phyloP scores from a whole-genome alignment of 1,140 invertebrate genomes.

The Conus ventricosus region DNA sequence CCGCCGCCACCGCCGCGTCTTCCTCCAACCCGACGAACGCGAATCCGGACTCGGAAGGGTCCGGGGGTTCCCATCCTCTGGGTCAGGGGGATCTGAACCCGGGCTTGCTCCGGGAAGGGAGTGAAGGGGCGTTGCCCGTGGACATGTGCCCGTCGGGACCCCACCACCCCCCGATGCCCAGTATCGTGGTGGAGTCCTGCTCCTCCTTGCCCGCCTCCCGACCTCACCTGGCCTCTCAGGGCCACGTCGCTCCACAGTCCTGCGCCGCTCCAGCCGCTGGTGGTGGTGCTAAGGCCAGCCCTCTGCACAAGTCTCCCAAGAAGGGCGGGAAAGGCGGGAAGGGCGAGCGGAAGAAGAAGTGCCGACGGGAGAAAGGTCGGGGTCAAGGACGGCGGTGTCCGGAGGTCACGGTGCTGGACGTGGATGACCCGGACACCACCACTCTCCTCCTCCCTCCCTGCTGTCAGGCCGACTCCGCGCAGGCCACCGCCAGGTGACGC shows the following conservation, averaged over 20 bases:
- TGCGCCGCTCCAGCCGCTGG: not conserved
- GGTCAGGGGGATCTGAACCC: not conserved
- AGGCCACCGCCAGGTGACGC: not conserved
- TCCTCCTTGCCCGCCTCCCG: not conserved
- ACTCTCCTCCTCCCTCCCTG: not conserved
- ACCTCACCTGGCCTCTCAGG: not conserved
- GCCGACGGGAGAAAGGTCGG: not conserved
- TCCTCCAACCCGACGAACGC: no score
- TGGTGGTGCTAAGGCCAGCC: not conserved
- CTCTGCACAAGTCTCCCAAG: not conserved
- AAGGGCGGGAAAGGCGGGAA: not conserved
- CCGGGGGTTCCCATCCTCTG: not conserved
- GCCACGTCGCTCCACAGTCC: not conserved
- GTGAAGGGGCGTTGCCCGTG: not conserved
- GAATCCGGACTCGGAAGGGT: not conserved
- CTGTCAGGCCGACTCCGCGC: slow-evolving; percentile 8
- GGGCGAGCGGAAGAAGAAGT: not conserved
- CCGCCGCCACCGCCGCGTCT: not conserved
- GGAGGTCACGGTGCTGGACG: slow-evolving; percentile 29
- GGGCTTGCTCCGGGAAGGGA: not conserved
- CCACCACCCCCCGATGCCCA: slow-evolving; percentile 20
- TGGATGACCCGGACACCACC: slow-evolving; percentile 27
- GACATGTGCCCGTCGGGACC: not conserved
- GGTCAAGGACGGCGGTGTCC: not conserved
- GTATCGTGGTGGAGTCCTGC: slow-evolving; percentile 34